These are phyloP conservation scores for Stenopsyche tienmushanensis DNA, from an alignment of 1,140 invertebrate genomes.

Conservation along the genomic window DNA sequence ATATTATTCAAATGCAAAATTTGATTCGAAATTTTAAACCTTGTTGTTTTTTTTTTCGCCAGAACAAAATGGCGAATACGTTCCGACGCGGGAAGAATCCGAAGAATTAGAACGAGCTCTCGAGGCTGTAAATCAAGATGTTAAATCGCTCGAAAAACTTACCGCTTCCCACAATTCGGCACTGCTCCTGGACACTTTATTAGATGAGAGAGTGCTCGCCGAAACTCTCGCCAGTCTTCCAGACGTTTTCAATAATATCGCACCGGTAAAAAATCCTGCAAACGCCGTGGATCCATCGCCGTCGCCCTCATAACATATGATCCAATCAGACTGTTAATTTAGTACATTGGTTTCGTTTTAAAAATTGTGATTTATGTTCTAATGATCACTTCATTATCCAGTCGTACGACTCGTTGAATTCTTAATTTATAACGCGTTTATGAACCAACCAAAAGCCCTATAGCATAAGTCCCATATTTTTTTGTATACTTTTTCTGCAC, in stretches of 20 bases:
- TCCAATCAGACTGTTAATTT: constrained; percentile 18
- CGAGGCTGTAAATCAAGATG: constrained; percentile 77
- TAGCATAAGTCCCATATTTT: too few species aligned
- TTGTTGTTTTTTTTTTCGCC: constrained; percentile 51
- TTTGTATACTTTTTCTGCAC: too few species aligned
- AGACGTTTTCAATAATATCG: constrained; percentile 37
- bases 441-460: too few species aligned
- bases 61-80: constrained; percentile 70
- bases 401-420: too few species aligned
- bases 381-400: too few species aligned
- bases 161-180: constrained; percentile 58
- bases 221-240: constrained; percentile 37
- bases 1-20: constrained; percentile 16
- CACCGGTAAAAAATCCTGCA: constrained; percentile 4
- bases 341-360: neutral
- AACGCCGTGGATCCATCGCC: neutral
- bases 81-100: constrained; percentile 74
- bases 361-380: constrained; percentile 7
- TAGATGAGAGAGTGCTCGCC: constrained; percentile 33
- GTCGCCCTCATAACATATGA: constrained; percentile 12
- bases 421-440: too few species aligned
- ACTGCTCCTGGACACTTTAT: constrained; percentile 20
- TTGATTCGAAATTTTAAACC: constrained; percentile 27
- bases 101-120: constrained; percentile 81
- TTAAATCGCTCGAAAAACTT: constrained; percentile 72